Conservation (phyloP, 2,888 invertebrate species). For the Catocala sponsa region DNA sequence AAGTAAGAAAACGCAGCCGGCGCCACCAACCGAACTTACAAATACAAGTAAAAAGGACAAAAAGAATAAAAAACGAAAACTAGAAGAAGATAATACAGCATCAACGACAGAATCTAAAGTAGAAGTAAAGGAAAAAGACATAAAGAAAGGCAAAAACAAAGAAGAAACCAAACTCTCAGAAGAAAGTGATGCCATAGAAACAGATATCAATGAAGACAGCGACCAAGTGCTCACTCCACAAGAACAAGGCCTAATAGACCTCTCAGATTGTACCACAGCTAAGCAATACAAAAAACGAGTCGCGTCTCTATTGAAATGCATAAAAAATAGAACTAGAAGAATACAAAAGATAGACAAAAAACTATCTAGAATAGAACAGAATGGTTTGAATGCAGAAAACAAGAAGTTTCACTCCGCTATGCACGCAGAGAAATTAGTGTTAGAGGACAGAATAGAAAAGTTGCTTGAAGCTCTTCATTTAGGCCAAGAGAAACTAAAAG, state of each 20-base stretch:
- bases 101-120: neutral
- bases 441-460: slow-evolving; percentile 63
- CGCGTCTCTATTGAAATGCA: slow-evolving; percentile 62
- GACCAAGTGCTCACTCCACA: slow-evolving; percentile 65
- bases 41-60: slow-evolving; percentile 25
- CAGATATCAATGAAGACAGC: slow-evolving; percentile 69
- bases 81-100: neutral
- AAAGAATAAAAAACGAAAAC: slow-evolving; percentile 4
- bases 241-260: slow-evolving; percentile 68
- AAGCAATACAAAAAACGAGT: slow-evolving; percentile 70
- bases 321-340: slow-evolving; percentile 63
- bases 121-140: neutral
- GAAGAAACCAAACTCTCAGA: slow-evolving; percentile 51
- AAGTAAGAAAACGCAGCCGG: neutral
- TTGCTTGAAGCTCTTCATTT: slow-evolving; percentile 60
- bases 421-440: slow-evolving; percentile 68
- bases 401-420: slow-evolving; percentile 76
- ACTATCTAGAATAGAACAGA: slow-evolving; percentile 70
- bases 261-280: slow-evolving; percentile 66
- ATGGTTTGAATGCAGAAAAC: slow-evolving; percentile 62
- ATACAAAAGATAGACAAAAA: slow-evolving; percentile 64
- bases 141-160: slow-evolving; percentile 14
- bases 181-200: slow-evolving; percentile 77
- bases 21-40: neutral
- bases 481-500: slow-evolving; percentile 55